Conservation (phyloP, 2,113 vertebrate genomes). For the Oreotrochilus melanogaster region DNA sequence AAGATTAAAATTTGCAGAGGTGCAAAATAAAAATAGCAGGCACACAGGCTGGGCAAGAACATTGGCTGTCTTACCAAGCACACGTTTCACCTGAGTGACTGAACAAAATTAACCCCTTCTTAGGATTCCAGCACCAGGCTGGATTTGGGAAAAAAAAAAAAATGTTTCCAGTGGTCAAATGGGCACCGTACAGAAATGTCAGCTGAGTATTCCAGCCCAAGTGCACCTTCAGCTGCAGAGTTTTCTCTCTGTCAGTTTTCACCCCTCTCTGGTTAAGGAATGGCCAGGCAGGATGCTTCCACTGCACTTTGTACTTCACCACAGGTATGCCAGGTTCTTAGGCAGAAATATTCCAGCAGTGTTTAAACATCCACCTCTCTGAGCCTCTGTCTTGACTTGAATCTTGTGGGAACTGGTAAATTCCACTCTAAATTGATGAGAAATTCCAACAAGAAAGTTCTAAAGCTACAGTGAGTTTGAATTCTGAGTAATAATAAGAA, state of each 20-base stretch:
- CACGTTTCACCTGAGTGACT: neutral
- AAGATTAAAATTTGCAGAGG: conserved; percentile 29
- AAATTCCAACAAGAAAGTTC: neutral
- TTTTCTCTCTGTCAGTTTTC: neutral
- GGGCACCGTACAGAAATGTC: neutral
- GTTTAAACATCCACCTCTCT: neutral
- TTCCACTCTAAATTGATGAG: neutral
- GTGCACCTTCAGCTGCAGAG: fast-evolving
- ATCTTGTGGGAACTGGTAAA: neutral
- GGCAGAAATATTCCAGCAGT: neutral
- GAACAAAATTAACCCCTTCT: neutral
- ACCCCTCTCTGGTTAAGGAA: neutral
- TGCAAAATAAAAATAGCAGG: neutral
- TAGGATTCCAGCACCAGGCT: fast-evolving
- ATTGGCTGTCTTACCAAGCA: fast-evolving
- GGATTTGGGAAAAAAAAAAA: neutral
- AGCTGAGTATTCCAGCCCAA: neutral
- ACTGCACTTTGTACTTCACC: neutral
- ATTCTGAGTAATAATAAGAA: neutral
- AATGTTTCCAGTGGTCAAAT: neutral
- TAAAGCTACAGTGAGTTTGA: neutral
- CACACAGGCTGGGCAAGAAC: neutral
- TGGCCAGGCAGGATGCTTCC: neutral
- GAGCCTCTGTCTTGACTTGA: neutral
- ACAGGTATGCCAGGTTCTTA: neutral